These are phyloP conservation scores for Clitarchus hookeri DNA, from an alignment of 2,888 invertebrate genomes.

Conservation along the genomic window DNA sequence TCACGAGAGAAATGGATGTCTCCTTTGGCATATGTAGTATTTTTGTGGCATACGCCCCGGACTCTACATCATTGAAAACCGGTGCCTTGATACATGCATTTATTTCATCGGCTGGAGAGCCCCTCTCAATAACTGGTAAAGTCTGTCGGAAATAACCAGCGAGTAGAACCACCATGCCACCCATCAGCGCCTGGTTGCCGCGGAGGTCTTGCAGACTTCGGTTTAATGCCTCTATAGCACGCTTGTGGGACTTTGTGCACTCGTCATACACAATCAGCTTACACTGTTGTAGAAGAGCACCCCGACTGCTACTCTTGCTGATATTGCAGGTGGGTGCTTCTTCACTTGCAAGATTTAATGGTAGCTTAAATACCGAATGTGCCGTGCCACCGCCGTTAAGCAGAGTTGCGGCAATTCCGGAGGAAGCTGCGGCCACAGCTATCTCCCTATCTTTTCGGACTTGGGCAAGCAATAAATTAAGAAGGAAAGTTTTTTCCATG, in stretches of 20 bases:
- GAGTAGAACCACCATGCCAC: background rate
- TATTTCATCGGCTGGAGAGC: background rate
- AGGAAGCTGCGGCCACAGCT: background rate
- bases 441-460: background rate
- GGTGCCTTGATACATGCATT: constrained; percentile 9
- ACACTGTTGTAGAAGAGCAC: too few species aligned
- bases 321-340: too few species aligned
- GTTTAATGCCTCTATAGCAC: background rate
- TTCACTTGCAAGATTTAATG: too few species aligned
- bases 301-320: too few species aligned
- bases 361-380: too few species aligned
- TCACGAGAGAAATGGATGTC: too few species aligned
- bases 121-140: background rate
- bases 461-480: background rate
- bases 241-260: background rate
- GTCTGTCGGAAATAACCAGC: constrained; percentile 11
- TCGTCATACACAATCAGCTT: background rate
- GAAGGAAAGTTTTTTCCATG: background rate
- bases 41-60: too few species aligned
- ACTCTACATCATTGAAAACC: too few species aligned
- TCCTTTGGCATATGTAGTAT: too few species aligned
- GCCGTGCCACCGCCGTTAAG: too few species aligned
- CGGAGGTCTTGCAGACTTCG: background rate
- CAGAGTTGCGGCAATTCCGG: too few species aligned
- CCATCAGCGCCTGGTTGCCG: background rate